Percentiles rank a stretch among this genome's conserved stretches.
These are phyloP conservation scores for Leiothrix lutea DNA, from an alignment of 2,113 vertebrate genomes.

Conservation along the genomic window DNA sequence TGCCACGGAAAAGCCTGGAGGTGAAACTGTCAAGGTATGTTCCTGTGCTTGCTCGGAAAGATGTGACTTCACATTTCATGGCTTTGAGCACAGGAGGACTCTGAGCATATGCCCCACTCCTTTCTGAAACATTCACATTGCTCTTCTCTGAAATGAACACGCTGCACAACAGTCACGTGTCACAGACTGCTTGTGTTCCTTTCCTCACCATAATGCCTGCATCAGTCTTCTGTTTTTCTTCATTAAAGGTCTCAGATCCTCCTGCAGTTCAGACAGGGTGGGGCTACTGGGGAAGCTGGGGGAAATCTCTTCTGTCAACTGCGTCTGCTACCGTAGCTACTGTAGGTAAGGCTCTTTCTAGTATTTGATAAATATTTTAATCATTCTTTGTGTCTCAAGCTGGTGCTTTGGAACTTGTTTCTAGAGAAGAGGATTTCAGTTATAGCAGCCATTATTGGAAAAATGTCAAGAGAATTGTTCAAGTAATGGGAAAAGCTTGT, in stretches of 20 bases:
- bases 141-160: not conserved
- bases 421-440: not conserved
- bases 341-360: constrained; percentile 83
- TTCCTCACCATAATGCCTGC: not conserved
- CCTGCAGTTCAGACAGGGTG: constrained; percentile 82
- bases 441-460: not conserved
- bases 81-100: not conserved
- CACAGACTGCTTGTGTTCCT: not conserved
- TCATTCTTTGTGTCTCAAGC: not conserved
- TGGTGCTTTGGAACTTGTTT: not conserved
- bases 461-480: not conserved
- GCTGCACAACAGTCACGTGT: not conserved
- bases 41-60: not conserved
- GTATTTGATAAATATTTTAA: not conserved
- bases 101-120: not conserved
- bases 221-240: constrained; percentile 10
- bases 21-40: constrained; percentile 30
- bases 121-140: not conserved
- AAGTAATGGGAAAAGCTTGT: not conserved
- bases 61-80: not conserved
- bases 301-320: constrained; percentile 90
- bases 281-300: constrained; percentile 97
- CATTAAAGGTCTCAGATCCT: constrained; percentile 65
- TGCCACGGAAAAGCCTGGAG: not conserved
- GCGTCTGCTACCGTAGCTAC: constrained; percentile 92